These are phyloP conservation scores for Thermophis baileyi DNA, from an alignment of 2,113 vertebrate species.

Conservation along the genomic window DNA sequence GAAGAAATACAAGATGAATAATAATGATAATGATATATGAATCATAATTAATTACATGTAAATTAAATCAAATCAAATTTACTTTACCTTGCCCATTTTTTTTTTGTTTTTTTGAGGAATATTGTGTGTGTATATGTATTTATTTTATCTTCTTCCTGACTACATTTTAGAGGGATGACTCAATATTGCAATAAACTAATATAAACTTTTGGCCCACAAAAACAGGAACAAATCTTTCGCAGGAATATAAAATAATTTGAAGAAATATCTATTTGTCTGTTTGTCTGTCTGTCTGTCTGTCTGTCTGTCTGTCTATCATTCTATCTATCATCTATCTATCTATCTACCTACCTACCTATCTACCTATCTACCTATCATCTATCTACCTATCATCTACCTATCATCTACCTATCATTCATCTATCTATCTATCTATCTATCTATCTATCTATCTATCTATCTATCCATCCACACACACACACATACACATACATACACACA, in stretches of 20 bases:
- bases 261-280: background rate
- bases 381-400: no score
- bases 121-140: background rate
- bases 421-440: no score
- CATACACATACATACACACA: accelerated
- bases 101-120: background rate
- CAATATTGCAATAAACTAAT: background rate
- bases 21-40: background rate
- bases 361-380: no score
- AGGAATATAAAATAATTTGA: constrained; percentile 1
- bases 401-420: no score
- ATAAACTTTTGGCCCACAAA: background rate
- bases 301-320: no score
- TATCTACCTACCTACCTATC: no score
- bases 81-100: background rate
- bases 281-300: no score
- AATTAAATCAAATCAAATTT: background rate
- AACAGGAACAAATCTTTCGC: background rate
- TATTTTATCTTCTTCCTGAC: background rate
- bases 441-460: no score
- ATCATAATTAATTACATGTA: background rate
- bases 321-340: no score
- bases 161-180: background rate
- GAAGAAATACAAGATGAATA: background rate
- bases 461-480: background rate